Evolutionary conservation across 1,140 invertebrate species (phyloP).

Genomic region (Euborellia annulipes): DNA sequence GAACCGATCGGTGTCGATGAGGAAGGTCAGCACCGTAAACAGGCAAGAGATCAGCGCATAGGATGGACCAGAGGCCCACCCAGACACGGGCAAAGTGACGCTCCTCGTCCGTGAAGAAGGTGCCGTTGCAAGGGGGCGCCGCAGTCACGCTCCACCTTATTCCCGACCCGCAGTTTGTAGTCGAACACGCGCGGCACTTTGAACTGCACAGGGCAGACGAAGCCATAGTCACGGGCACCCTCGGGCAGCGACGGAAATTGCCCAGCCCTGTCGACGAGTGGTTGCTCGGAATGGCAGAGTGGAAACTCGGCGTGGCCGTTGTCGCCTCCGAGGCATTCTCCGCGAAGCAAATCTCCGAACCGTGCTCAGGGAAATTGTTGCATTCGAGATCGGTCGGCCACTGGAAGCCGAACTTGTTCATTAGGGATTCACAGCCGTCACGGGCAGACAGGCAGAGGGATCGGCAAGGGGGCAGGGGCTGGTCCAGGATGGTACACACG

Average conservation of each 20-base stretch:
- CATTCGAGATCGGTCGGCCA: constrained; percentile 94
- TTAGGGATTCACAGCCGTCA: constrained; percentile 75
- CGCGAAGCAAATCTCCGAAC: constrained; percentile 65
- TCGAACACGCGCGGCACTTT: constrained; percentile 59
- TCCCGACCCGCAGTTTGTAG: constrained; percentile 69
- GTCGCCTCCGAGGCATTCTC: constrained; percentile 48
- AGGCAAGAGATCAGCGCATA: constrained; percentile 83
- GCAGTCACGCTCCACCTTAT: constrained; percentile 64
- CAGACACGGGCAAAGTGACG: constrained; percentile 70
- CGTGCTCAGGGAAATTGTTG: constrained; percentile 67
- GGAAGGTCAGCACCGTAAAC: constrained; percentile 88
- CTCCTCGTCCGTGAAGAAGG: constrained; percentile 79
- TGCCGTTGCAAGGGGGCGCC: constrained; percentile 82
- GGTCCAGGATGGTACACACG: constrained; percentile 84
- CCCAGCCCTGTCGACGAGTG: no score
- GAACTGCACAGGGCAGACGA: constrained; percentile 74
- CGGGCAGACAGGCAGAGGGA: constrained; percentile 78
- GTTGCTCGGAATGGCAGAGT: no score
- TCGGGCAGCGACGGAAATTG: constrained; percentile 11
- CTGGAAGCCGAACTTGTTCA: constrained; percentile 81
- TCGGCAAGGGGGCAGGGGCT: constrained; percentile 80
- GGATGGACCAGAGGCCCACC: constrained; percentile 85
- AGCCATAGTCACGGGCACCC: constrained; percentile 49
- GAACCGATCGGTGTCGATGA: constrained; percentile 84
- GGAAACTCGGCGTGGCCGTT: no score